Conservation (phyloP, 2,888 invertebrate genomes). For the Aspidapion aeneum region DNA sequence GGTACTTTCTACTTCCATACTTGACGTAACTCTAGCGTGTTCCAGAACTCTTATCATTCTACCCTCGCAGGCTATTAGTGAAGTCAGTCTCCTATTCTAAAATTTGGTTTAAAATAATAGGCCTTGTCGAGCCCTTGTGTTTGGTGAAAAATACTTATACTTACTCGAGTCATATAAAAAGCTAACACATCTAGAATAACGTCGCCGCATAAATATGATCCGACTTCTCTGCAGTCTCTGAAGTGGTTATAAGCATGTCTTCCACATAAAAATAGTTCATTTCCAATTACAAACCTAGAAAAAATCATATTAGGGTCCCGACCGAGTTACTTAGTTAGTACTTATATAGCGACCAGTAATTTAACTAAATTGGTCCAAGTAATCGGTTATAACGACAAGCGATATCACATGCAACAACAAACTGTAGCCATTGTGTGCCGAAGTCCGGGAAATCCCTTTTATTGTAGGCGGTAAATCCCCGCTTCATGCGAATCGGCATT, state of each 20-base stretch:
- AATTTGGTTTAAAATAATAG: conserved; percentile 30
- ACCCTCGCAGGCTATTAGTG: conserved; percentile 80
- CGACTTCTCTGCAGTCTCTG: conserved; percentile 82
- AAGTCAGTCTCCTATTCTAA: conserved; percentile 60
- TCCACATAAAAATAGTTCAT: conserved; percentile 84
- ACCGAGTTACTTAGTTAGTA: too few relatives aligned
- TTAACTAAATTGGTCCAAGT: too few relatives aligned
- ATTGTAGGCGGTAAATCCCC: too few relatives aligned
- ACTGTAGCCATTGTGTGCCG: too few relatives aligned
- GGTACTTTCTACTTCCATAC: conserved; percentile 50
- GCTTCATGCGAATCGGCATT: too few relatives aligned
- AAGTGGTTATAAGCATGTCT: conserved; percentile 83
- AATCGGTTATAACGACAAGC: too few relatives aligned
- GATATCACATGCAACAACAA: too few relatives aligned
- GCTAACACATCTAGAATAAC: conserved; percentile 80
- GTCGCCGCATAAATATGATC: conserved; percentile 86
- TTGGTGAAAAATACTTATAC: conserved; percentile 9
- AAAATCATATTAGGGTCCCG: too few relatives aligned
- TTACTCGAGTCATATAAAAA: conserved; percentile 55
- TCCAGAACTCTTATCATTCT: conserved; percentile 73
- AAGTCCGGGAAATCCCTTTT: too few relatives aligned
- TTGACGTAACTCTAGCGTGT: conserved; percentile 65
- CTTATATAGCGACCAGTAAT: too few relatives aligned
- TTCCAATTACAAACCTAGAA: conserved; percentile 75
- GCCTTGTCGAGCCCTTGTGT: too few relatives aligned